Evolutionary conservation across 2,797 vertebrate genomes (phyloP).

Genomic region (Coccyzus lansbergi): DNA sequence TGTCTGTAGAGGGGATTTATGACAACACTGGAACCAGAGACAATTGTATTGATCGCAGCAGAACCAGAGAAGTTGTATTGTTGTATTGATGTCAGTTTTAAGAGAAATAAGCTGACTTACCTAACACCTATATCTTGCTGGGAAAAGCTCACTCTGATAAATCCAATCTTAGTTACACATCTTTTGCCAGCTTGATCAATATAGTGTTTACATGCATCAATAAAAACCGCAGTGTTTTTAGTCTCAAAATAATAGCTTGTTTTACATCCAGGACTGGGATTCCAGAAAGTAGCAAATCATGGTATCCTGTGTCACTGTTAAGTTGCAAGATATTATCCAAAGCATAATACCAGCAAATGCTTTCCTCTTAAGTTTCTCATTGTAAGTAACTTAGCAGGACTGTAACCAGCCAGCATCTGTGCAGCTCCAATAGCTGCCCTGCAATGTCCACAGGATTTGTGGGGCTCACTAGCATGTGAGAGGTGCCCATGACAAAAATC

Average conservation of each 20-base stretch:
- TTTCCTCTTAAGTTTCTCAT: background rate
- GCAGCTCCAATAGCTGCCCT: background rate
- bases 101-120: slow-evolving; percentile 45
- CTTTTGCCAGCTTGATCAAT: slow-evolving; percentile 57
- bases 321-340: background rate
- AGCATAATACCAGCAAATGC: background rate
- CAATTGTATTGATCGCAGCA: slow-evolving; percentile 48
- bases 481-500: background rate
- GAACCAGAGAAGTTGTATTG: slow-evolving; percentile 44
- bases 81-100: slow-evolving; percentile 51
- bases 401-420: background rate
- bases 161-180: slow-evolving; percentile 28
- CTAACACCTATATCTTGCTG: slow-evolving; percentile 23
- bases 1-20: slow-evolving; percentile 28
- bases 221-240: slow-evolving; percentile 5
- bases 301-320: background rate
- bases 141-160: slow-evolving; percentile 38
- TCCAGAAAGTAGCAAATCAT: background rate
- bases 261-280: slow-evolving; percentile 9
- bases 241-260: background rate
- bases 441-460: background rate
- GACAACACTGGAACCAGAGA: slow-evolving; percentile 27
- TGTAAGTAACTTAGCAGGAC: background rate
- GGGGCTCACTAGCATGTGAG: background rate
- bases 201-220: slow-evolving; percentile 59